Evolutionary conservation across 53 echinoderm and acorn worm species (phyloP).

Genomic region (Hippasteria phrygiana): DNA sequence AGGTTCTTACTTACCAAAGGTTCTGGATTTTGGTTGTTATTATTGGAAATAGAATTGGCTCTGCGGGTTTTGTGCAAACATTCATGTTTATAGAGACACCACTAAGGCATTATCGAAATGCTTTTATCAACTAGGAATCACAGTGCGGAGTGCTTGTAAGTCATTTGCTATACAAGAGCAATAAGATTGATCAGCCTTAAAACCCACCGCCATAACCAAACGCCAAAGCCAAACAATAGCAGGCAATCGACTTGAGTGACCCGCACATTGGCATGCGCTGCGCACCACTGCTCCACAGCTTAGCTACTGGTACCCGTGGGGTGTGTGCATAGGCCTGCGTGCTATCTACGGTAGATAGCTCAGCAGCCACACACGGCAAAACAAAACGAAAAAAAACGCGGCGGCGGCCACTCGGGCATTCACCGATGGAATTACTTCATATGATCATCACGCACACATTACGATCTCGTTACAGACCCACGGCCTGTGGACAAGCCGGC

Average conservation of each 20-base stretch:
- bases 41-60: neutral
- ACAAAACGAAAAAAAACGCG: neutral
- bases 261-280: conserved; percentile 16
- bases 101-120: conserved; percentile 8
- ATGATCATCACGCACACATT: conserved; percentile 68
- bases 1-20: neutral
- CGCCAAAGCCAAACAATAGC: conserved; percentile 57
- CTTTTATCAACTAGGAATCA: conserved; percentile 38
- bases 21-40: neutral
- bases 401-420: conserved; percentile 71
- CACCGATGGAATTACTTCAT: conserved; percentile 64
- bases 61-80: conserved; percentile 4
- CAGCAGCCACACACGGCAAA: neutral
- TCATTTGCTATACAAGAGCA: conserved; percentile 40
- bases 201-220: conserved; percentile 49
- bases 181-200: conserved; percentile 44
- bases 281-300: neutral
- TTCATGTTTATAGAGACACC: conserved; percentile 23
- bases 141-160: conserved; percentile 25
- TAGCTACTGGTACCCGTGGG: conserved; percentile 43
- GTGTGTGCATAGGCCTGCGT: neutral
- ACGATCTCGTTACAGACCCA: conserved; percentile 65
- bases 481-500: conserved; percentile 62
- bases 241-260: conserved; percentile 63
- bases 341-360: conserved; percentile 53